Evolutionary conservation across 1,140 invertebrate genomes (phyloP).

Genomic region (Drosophila trapezifrons): DNA sequence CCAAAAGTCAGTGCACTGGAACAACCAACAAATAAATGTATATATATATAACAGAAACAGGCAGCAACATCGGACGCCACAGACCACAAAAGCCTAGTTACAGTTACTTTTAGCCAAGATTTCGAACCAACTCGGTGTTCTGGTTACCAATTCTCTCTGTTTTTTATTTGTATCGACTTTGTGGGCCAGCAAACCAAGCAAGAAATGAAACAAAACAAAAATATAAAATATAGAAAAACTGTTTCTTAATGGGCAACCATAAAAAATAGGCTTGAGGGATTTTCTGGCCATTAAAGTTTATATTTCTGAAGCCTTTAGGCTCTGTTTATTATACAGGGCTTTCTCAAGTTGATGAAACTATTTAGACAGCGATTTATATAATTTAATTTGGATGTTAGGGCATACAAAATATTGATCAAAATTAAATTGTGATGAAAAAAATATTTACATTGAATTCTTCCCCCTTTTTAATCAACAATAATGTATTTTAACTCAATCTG

Average conservation of each 20-base stretch:
- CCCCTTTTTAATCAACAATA: neutral
- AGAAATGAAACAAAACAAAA: constrained; percentile 19
- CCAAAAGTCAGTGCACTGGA: constrained; percentile 73
- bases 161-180: constrained; percentile 21
- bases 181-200: constrained; percentile 17
- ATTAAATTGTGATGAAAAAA: neutral
- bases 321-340: too few species aligned
- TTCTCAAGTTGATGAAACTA: neutral
- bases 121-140: constrained; percentile 37
- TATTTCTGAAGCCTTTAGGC: neutral
- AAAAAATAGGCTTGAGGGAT: constrained; percentile 8
- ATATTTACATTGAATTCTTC: neutral
- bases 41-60: constrained; percentile 22
- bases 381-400: too few species aligned
- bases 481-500: neutral
- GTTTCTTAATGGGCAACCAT: constrained; percentile 12
- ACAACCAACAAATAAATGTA: constrained; percentile 35
- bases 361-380: neutral
- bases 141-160: constrained; percentile 23
- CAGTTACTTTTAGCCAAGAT: constrained; percentile 62
- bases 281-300: neutral
- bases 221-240: constrained; percentile 1
- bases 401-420: neutral
- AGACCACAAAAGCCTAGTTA: constrained; percentile 35
- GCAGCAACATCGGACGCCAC: constrained; percentile 12